Percentiles rank a stretch among this genome's conserved stretches.
phyloP scores from a whole-genome alignment of 2,113 vertebrate species.

The Pseudorectes ferrugineus region DNA sequence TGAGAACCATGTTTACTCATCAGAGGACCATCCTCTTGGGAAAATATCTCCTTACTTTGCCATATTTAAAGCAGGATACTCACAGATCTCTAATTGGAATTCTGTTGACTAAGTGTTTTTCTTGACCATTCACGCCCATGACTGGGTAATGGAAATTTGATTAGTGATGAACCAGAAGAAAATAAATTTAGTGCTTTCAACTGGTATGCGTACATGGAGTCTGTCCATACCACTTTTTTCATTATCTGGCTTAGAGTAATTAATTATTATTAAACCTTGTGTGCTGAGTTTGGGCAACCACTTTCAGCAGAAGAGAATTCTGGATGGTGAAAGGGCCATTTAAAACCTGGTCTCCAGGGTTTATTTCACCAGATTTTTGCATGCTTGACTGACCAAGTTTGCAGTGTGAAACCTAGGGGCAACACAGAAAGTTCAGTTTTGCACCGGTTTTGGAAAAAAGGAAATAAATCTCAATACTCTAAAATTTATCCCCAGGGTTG shows the following conservation, averaged over 20 bases:
- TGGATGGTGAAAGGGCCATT: background rate
- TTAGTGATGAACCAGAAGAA: background rate
- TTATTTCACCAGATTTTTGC: slow-evolving; percentile 27
- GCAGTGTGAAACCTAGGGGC: background rate
- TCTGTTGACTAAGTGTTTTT: background rate
- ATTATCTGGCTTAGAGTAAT: background rate
- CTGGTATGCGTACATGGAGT: background rate
- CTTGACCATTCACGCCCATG: background rate
- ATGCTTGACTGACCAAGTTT: background rate
- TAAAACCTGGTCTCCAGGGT: background rate
- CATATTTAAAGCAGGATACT: background rate
- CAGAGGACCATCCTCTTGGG: background rate
- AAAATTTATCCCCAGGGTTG: background rate
- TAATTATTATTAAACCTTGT: background rate
- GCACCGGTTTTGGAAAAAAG: background rate
- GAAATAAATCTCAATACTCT: background rate
- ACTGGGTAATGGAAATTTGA: background rate
- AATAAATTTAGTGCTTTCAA: background rate
- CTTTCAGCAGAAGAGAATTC: background rate
- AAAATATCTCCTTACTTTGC: background rate
- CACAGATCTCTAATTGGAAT: background rate
- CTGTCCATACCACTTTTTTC: background rate
- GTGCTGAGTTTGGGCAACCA: background rate
- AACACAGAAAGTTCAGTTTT: background rate
- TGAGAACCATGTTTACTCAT: background rate